phyloP scores from a whole-genome alignment of 2,888 invertebrate genomes.

The Aphodius sticticus region DNA sequence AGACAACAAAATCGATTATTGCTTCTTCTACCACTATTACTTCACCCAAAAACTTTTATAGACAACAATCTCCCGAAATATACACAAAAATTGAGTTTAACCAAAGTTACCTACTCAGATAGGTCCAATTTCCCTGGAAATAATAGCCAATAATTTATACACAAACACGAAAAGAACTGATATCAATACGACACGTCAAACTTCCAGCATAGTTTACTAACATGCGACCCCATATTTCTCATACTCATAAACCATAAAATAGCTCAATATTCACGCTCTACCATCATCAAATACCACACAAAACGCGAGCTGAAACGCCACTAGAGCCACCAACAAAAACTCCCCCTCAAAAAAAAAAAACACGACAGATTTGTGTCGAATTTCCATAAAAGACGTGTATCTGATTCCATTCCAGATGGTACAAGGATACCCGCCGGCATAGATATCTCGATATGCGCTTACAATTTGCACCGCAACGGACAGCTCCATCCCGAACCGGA shows the following conservation, averaged over 20 bases:
- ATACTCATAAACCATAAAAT: background rate
- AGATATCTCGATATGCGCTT: constrained; percentile 13
- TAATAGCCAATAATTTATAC: background rate
- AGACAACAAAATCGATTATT: too few species aligned
- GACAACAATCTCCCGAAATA: background rate
- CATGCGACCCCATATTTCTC: background rate
- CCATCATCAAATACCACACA: background rate
- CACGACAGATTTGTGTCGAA: background rate
- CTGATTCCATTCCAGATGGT: constrained; percentile 31
- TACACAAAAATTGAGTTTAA: background rate
- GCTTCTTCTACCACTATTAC: too few species aligned
- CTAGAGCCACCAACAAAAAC: background rate
- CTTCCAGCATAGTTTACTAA: background rate
- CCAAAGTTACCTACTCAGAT: background rate
- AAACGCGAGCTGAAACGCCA: background rate
- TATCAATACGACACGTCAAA: background rate
- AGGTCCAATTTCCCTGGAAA: background rate
- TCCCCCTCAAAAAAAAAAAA: background rate
- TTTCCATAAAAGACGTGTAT: constrained; percentile 22
- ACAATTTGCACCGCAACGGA: constrained; percentile 24
- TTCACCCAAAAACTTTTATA: too few species aligned
- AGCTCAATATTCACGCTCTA: background rate
- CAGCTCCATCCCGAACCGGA: constrained; percentile 27
- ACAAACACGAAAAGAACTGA: background rate
- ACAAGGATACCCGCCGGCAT: constrained; percentile 24